phyloP scores from a whole-genome alignment of 2,888 invertebrate genomes.

The Papilio elwesi region DNA sequence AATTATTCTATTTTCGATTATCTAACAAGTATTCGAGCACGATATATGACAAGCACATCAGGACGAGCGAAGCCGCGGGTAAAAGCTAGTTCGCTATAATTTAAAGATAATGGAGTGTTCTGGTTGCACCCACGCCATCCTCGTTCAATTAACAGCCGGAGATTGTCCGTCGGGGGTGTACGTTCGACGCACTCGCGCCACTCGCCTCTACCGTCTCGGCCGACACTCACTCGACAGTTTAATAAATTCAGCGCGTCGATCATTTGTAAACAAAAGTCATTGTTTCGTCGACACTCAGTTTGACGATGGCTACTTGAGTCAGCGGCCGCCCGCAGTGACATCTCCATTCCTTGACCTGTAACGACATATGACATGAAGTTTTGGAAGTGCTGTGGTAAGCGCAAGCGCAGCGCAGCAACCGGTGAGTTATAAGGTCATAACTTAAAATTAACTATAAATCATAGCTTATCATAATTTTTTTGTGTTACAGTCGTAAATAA shows the following conservation, averaged over 20 bases:
- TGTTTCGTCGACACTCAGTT: conserved; percentile 78
- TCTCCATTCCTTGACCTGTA: conserved; percentile 54
- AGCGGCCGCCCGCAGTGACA: conserved; percentile 67
- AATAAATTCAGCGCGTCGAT: conserved; percentile 73
- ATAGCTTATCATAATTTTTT: neutral
- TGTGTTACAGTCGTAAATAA: neutral
- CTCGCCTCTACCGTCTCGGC: conserved; percentile 69
- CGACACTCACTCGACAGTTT: conserved; percentile 71
- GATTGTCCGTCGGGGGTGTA: conserved; percentile 67
- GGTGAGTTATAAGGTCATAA: conserved; percentile 54
- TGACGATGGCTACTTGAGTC: conserved; percentile 70
- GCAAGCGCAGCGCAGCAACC: conserved; percentile 59
- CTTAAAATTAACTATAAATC: neutral
- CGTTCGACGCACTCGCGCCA: conserved; percentile 68
- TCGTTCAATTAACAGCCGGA: conserved; percentile 57
- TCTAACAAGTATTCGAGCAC: too few species aligned
- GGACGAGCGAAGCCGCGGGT: neutral
- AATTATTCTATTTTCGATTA: neutral
- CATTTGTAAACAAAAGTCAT: conserved; percentile 83
- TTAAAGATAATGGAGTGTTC: conserved; percentile 45
- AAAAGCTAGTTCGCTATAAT: conserved; percentile 1
- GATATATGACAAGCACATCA: neutral
- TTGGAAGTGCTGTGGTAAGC: conserved; percentile 75
- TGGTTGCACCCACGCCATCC: conserved; percentile 76
- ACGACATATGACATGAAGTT: conserved; percentile 67